These are phyloP conservation scores for Lasioglossum pauxillum DNA, from an alignment of 2,888 invertebrate species.

Conservation along the genomic window DNA sequence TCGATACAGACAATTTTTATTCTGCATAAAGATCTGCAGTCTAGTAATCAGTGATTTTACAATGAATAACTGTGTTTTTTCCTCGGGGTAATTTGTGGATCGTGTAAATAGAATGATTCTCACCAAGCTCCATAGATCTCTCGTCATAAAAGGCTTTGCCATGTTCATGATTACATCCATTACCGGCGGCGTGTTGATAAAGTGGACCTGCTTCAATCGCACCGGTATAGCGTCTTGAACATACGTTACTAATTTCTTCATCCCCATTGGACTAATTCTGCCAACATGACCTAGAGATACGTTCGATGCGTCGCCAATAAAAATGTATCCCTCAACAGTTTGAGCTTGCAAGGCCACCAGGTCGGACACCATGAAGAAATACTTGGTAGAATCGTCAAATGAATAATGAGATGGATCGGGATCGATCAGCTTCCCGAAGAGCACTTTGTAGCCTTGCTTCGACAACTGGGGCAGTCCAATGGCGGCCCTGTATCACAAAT, in stretches of 20 bases:
- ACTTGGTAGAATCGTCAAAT: conserved; percentile 85
- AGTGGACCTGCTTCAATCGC: conserved; percentile 88
- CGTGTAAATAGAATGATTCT: conserved; percentile 21
- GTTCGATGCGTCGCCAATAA: conserved; percentile 88
- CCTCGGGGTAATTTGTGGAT: too few relatives aligned
- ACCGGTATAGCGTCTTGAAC: conserved; percentile 90
- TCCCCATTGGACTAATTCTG: conserved; percentile 86
- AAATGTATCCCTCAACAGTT: conserved; percentile 87
- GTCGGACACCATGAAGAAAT: conserved; percentile 86
- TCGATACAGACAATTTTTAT: too few relatives aligned
- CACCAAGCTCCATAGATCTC: conserved; percentile 85
- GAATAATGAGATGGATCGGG: conserved; percentile 87
- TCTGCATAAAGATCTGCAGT: too few relatives aligned
- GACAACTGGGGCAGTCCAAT: conserved; percentile 80
- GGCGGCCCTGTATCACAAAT: conserved; percentile 72
- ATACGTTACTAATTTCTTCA: conserved; percentile 89
- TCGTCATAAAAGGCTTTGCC: conserved; percentile 90
- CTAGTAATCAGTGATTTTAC: too few relatives aligned
- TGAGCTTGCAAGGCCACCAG: conserved; percentile 86
- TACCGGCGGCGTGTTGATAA: conserved; percentile 88
- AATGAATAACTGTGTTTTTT: too few relatives aligned
- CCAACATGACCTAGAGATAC: conserved; percentile 88
- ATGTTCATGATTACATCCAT: conserved; percentile 89
- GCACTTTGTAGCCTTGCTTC: conserved; percentile 86
- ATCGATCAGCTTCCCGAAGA: conserved; percentile 86